Evolutionary conservation across 2,113 vertebrate genomes (phyloP).

Genomic region (Dinomys branickii): DNA sequence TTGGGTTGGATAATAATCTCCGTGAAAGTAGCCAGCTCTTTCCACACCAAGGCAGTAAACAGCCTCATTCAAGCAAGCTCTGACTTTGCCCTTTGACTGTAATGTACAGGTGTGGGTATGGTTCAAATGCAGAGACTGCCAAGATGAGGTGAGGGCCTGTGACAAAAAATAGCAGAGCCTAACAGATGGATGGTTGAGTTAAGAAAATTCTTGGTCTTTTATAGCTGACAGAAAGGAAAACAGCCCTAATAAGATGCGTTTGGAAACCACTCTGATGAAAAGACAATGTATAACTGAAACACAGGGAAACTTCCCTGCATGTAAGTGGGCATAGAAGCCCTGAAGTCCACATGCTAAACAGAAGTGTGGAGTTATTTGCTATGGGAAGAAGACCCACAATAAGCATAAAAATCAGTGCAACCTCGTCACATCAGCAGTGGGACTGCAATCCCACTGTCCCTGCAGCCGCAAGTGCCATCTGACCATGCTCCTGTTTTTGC

Average conservation of each 20-base stretch:
- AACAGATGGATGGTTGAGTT: constrained; percentile 14
- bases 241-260: constrained; percentile 19
- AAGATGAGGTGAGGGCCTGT: neutral
- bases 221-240: constrained; percentile 51
- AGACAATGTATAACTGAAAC: neutral
- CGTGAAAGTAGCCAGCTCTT: constrained; percentile 30
- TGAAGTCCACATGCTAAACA: constrained; percentile 8
- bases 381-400: constrained; percentile 29
- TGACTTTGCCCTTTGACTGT: neutral
- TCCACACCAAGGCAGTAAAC: neutral
- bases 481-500: neutral
- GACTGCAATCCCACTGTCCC: neutral
- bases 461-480: neutral
- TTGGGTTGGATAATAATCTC: constrained; percentile 41
- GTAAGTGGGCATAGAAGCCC: constrained; percentile 34
- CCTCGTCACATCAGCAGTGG: constrained; percentile 51
- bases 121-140: neutral
- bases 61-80: neutral
- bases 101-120: neutral
- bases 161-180: constrained; percentile 48
- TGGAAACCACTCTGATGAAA: neutral
- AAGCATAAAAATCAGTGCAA: constrained; percentile 51
- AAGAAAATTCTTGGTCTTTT: constrained; percentile 42
- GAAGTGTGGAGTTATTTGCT: constrained; percentile 15
- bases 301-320: neutral